Evolutionary conservation across 37 sponge, comb jelly and placozoan genomes (phyloP).

Genomic region (Mnemiopsis leidyi): DNA sequence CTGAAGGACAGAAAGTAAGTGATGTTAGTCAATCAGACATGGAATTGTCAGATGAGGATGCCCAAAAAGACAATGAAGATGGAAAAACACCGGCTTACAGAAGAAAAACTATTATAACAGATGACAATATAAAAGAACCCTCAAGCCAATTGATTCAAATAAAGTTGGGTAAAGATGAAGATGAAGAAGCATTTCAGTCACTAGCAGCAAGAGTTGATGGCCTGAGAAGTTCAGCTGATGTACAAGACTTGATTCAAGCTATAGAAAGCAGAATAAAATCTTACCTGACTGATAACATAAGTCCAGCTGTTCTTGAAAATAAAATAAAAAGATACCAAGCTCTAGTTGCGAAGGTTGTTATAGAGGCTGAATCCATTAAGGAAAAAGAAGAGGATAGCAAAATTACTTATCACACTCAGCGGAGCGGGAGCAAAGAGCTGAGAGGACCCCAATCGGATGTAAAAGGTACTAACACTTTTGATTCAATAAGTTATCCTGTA

Average conservation of each 20-base stretch:
- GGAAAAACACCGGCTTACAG: conserved; percentile 32
- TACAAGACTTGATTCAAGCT: neutral
- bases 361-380: conserved; percentile 33
- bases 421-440: neutral
- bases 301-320: conserved; percentile 6
- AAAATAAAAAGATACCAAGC: conserved; percentile 14
- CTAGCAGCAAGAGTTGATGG: conserved; percentile 28
- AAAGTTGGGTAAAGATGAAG: conserved; percentile 6
- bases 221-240: conserved; percentile 2
- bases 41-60: conserved; percentile 29
- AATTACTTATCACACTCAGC: neutral
- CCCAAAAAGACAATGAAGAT: conserved; percentile 21
- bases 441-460: neutral
- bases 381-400: conserved; percentile 21
- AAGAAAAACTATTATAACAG: neutral
- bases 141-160: neutral
- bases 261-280: conserved; percentile 43
- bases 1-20: neutral
- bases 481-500: neutral
- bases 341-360: conserved; percentile 38
- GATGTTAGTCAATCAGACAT: conserved; percentile 46
- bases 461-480: neutral
- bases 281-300: neutral
- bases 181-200: conserved; percentile 1
- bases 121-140: neutral